Evolutionary conservation across 2,888 invertebrate species (phyloP), one percentile per base, ranked within the genome.

Genomic region (Oscheius sp.): DNA sequence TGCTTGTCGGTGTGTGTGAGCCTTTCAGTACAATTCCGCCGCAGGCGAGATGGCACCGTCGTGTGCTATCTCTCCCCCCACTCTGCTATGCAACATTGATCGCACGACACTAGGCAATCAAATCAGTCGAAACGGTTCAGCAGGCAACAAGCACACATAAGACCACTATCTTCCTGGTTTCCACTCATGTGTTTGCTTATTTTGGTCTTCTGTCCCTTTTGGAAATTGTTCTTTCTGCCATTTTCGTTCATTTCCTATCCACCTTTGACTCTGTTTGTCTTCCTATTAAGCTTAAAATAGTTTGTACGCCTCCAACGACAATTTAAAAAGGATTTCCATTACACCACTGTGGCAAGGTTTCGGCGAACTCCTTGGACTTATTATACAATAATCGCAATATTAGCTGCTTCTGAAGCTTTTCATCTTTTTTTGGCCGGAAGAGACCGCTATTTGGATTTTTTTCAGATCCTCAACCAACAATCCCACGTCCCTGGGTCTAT

Each of bases 1-100:
- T 29, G 53, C 29, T 53, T 53, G 13, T 21, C 53, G 53, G 13
- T 29, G 53, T 53, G 53, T 53, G 13, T 53, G 53, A 13, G n/a
- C 53, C 7, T 42, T 42, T 42, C 42, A 42, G 58, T 58, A 58
- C 58, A 58, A 58, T 58, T 58, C 58, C 58, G 32, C 58, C 58
- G 58, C 32, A 58, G 58, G 58, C 58, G 13, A 53, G n/a, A 53
- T 42, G 42, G 42, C 42, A 42, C 42, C 53, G 53, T 13, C 29
- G n/a, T 21, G 53, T 21, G 29, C 53, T 53, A 13, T 53, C 53
- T 53, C 53, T 21, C 29, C 11, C 3, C 4, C 53, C 53, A 53
- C 53, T 53, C 13, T 53, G n/a, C 13, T 21, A 21, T 53, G 53
- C 53, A 53, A 53, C 13, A 53, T 53, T 29, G 53, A 53, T 53